Conservation (phyloP, 2,888 invertebrate species). For the Microplitis manilae region DNA sequence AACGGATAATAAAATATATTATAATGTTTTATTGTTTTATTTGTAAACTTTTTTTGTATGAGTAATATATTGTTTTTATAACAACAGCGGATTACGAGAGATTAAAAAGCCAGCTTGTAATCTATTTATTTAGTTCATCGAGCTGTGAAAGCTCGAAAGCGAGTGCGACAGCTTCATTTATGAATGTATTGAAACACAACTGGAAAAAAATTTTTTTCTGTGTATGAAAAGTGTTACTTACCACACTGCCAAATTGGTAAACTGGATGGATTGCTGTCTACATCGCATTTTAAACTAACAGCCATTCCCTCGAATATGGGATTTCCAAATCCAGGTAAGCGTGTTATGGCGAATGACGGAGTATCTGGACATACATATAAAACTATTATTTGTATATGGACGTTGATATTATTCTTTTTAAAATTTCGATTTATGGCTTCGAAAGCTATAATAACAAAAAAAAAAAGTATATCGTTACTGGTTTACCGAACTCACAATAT, state of each 20-base stretch:
- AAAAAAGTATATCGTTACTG: background rate
- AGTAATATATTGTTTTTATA: background rate
- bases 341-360: constrained; percentile 92
- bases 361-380: constrained; percentile 78
- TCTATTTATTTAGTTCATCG: constrained; percentile 5
- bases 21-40: background rate
- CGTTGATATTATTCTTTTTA: constrained; percentile 8
- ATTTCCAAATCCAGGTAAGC: constrained; percentile 93
- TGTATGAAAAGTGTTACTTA: constrained; percentile 60
- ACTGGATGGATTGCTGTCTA: constrained; percentile 93
- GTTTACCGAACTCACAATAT: background rate
- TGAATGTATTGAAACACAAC: background rate
- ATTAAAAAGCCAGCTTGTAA: background rate
- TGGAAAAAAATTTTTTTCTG: background rate
- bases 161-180: background rate
- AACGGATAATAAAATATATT: background rate
- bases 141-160: constrained; percentile 25
- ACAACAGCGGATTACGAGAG: background rate
- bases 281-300: constrained; percentile 91
- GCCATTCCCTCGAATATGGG: constrained; percentile 90
- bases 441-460: background rate
- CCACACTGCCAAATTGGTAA: constrained; percentile 86
- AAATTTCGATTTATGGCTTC: background rate
- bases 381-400: background rate
- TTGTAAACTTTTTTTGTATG: background rate